Conservation (phyloP, 2,113 vertebrate species). For the Puffinus mauretanicus region DNA sequence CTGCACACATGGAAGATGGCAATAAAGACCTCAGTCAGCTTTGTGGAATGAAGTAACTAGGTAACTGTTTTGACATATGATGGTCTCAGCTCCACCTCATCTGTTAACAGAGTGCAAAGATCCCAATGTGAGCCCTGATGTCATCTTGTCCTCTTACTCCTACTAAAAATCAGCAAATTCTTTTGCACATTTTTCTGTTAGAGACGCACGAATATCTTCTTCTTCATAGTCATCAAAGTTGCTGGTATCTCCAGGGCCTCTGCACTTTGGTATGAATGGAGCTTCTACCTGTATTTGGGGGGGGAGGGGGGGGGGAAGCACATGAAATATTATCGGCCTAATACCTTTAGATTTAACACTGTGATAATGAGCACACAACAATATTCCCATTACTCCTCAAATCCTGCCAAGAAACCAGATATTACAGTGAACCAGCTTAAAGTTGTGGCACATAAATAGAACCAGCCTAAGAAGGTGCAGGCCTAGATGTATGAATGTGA, state of each 20-base stretch:
- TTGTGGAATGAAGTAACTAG: conserved; percentile 92
- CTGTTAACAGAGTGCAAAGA: conserved; percentile 89
- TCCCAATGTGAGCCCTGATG: conserved; percentile 82
- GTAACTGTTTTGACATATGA: conserved; percentile 85
- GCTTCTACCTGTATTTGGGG: conserved; percentile 86
- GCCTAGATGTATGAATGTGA: not conserved
- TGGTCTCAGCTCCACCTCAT: conserved; percentile 86
- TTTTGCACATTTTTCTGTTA: conserved; percentile 98
- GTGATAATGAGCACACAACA: not conserved
- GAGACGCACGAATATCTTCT: conserved; percentile 94
- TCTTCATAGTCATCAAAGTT: conserved; percentile 99
- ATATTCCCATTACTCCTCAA: not conserved
- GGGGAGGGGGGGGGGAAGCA: not conserved
- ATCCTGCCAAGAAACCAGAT: not conserved
- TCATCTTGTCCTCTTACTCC: conserved; percentile 73
- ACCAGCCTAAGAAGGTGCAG: not conserved
- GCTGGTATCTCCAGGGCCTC: conserved; percentile 98
- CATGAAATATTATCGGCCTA: not conserved
- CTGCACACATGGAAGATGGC: conserved; percentile 87
- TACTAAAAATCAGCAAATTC: conserved; percentile 98
- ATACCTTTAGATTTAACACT: not conserved
- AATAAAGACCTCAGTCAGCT: conserved; percentile 88
- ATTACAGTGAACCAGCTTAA: not conserved
- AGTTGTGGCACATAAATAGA: not conserved
- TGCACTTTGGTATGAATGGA: conserved; percentile 98